Percentiles rank a stretch among this genome's conserved stretches.
Conservation (phyloP, 2,888 invertebrate genomes). For the Crepidodera aurea region DNA sequence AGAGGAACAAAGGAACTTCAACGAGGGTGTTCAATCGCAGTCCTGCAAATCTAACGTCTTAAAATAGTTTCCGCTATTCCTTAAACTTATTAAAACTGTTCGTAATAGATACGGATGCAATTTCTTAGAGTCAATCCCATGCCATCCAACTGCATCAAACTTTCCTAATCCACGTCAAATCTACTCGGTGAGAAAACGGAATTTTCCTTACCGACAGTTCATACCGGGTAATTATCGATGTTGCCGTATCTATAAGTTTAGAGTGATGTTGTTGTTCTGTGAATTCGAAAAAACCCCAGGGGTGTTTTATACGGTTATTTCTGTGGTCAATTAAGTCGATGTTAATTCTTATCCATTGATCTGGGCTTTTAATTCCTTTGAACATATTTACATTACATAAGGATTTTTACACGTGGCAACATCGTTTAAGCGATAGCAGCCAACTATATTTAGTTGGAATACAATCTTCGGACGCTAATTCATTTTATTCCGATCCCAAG, state of each 20-base stretch:
- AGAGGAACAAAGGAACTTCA: no score
- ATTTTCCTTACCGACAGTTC: conserved; percentile 3
- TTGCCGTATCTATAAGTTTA: neutral
- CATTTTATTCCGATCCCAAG: neutral
- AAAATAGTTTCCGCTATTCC: neutral
- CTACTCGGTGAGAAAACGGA: conserved; percentile 3
- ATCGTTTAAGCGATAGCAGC: neutral
- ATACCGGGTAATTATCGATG: neutral
- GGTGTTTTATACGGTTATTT: no score
- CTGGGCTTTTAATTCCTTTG: no score
- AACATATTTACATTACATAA: no score
- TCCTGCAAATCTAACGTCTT: no score
- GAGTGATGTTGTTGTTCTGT: no score
- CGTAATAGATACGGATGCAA: neutral
- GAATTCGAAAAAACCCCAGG: no score
- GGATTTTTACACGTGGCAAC: neutral
- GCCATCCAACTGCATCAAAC: conserved; percentile 14
- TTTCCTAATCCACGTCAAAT: conserved; percentile 12
- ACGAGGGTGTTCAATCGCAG: no score
- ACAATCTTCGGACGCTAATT: conserved; percentile 23
- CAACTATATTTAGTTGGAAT: neutral
- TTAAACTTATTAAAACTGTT: conserved; percentile 2
- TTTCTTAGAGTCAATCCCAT: neutral
- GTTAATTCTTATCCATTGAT: no score
- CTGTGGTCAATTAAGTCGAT: no score